Evolutionary conservation across 1,140 invertebrate species (phyloP).

Genomic region (Sminthurinus signatus): DNA sequence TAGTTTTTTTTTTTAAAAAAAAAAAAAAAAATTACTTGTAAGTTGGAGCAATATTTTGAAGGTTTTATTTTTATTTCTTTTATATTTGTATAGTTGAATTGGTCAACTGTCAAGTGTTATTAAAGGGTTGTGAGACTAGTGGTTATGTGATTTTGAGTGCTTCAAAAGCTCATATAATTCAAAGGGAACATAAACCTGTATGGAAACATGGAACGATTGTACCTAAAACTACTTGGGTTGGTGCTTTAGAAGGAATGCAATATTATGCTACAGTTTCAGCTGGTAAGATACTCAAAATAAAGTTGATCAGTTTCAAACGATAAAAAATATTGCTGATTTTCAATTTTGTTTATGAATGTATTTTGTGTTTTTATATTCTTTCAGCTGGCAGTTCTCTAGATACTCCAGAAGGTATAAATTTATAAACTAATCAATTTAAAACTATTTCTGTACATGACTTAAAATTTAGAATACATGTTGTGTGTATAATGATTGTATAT

Average conservation of each 20-base stretch:
- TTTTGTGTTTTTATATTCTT: conserved; percentile 98
- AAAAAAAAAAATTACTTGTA: too few relatives aligned
- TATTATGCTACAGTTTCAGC: conserved; percentile 95
- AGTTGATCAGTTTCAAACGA: too few relatives aligned
- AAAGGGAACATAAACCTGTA: conserved; percentile 81
- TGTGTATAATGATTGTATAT: too few relatives aligned
- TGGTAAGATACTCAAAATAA: too few relatives aligned
- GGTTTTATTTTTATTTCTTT: conserved; percentile 13
- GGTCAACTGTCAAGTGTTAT: conserved; percentile 90
- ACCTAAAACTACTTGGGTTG: conserved; percentile 92
- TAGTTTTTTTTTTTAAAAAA: too few relatives aligned
- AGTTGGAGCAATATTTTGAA: too few relatives aligned
- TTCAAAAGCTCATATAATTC: conserved; percentile 87
- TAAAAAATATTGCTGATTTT: too few relatives aligned
- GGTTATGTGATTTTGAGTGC: conserved; percentile 96
- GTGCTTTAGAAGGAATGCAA: conserved; percentile 94
- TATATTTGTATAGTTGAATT: conserved; percentile 59
- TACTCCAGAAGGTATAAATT: conserved; percentile 48
- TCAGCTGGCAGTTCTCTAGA: conserved; percentile 68
- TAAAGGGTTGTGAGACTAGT: conserved; percentile 91
- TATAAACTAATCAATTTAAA: too few relatives aligned
- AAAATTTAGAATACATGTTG: too few relatives aligned
- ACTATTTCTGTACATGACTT: too few relatives aligned
- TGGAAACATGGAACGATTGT: conserved; percentile 83
- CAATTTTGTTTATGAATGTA: conserved; percentile 86